These are phyloP conservation scores for Ambastaia sidthimunki DNA, from an alignment of 2,797 vertebrate genomes.

Conservation along the genomic window DNA sequence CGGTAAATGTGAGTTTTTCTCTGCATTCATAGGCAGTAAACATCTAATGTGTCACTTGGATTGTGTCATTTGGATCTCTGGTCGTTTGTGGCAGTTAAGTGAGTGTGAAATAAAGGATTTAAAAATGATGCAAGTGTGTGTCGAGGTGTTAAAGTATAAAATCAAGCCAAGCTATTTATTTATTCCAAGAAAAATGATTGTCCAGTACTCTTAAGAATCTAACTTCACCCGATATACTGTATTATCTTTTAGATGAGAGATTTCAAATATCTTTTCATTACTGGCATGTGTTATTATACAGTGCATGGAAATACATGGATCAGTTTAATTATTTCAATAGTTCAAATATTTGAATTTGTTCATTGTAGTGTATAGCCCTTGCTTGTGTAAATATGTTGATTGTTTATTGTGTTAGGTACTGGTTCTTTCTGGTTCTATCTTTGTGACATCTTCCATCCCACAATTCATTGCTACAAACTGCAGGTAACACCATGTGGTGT, in stretches of 20 bases:
- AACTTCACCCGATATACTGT: not conserved
- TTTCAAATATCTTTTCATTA: too few species aligned
- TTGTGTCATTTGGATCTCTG: slow-evolving; percentile 17
- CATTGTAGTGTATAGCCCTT: too few species aligned
- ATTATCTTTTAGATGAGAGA: not conserved
- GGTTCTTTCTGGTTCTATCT: not conserved
- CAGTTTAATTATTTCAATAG: too few species aligned
- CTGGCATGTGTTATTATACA: too few species aligned
- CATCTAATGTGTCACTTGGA: slow-evolving; percentile 18
- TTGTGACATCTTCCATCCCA: slow-evolving; percentile 3
- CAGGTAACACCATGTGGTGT: slow-evolving; percentile 44
- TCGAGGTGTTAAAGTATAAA: slow-evolving; percentile 26
- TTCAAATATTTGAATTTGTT: too few species aligned
- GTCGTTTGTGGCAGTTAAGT: slow-evolving; percentile 29
- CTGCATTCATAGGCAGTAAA: slow-evolving; percentile 16
- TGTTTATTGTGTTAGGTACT: too few species aligned
- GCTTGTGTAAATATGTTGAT: not conserved
- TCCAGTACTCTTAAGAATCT: not conserved
- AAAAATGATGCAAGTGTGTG: slow-evolving; percentile 37
- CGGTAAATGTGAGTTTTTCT: not conserved
- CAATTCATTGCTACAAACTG: slow-evolving; percentile 24
- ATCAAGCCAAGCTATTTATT: slow-evolving; percentile 3
- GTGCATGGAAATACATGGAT: too few species aligned
- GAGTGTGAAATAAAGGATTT: slow-evolving; percentile 38
- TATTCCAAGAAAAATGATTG: not conserved